Base-by-base conservation (phyloP, 2,113 vertebrate genomes). In the Tragelaphus buxtoni region DNA sequence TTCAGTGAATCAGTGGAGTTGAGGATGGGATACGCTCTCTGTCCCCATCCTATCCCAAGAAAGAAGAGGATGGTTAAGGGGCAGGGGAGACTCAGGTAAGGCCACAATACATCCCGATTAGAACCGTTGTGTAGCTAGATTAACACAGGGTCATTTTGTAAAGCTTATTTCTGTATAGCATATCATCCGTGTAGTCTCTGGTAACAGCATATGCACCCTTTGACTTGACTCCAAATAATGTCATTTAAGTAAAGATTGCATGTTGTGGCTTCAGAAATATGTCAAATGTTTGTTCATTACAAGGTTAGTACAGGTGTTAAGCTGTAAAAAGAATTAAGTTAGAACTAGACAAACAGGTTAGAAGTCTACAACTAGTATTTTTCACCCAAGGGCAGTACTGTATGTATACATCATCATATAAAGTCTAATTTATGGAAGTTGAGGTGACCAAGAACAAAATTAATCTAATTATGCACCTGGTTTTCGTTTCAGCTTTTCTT, bases 401-500 rank as follows among this genome's bases (percentile, higher is more conserved):
- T 65, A n/a, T 51, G n/a, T 28, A 17, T 45, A 69, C 3, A 4
- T 30, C 55, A 72, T 35, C n/a, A 69, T n/a, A 87, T 81, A 83
- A 84, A 77, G 11, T 93, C 51, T 20, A 81, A 6, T 81, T 84
- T 87, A 76, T n/a, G 17, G 65, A 95, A 77, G 9, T 55, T 87
- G 51, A 88, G 26, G 53, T 77, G 76, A 97, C 49, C 47, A 69
- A 94, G 80, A 55, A 84, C 55, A 91, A 53, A 90, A 89, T 81
- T 90, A 87, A 97, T 90, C 60, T 85, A 93, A 56, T 47, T 80
- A 77, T 88, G 53, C 53, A 95, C 30, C 80, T 88, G 69, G 45
- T 85, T 97, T 90, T 93, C 53, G n/a, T 90, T 83, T 94, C 17
- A 87, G 26, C 49, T 84, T 96, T 93, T 89, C 72, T 91, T 51